phyloP scores from a whole-genome alignment of 2,797 vertebrate genomes.

The Phoebastria nigripes region DNA sequence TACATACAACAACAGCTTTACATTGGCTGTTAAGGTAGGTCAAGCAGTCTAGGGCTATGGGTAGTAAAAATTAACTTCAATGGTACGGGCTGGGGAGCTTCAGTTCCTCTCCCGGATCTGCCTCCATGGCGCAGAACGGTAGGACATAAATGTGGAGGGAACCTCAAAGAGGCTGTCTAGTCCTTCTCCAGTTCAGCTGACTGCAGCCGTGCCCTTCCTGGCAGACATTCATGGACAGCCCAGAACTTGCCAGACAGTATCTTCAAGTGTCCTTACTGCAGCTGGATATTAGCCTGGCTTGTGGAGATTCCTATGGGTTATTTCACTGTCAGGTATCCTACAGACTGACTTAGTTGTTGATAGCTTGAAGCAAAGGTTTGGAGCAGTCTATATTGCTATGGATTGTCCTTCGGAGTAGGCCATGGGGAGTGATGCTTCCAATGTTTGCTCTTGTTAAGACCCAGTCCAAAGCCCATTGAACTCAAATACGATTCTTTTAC shows the following conservation, averaged over 20 bases:
- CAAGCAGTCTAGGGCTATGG: neutral
- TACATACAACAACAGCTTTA: neutral
- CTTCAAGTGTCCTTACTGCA: neutral
- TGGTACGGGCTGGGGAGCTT: neutral
- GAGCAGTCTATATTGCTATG: neutral
- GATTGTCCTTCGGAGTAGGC: neutral
- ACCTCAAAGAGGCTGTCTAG: neutral
- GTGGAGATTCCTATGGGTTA: rapidly evolving
- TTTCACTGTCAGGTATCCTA: neutral
- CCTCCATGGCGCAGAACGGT: rapidly evolving
- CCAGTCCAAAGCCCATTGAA: neutral
- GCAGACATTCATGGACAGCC: rapidly evolving
- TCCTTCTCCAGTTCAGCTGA: neutral
- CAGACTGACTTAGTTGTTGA: neutral
- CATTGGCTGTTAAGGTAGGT: neutral
- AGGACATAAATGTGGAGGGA: neutral
- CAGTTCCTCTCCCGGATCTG: neutral
- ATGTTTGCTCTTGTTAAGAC: rapidly evolving
- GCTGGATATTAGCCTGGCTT: neutral
- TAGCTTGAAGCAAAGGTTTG: neutral
- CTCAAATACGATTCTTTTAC: neutral
- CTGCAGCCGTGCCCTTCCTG: neutral
- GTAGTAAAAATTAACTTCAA: neutral
- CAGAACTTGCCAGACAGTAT: neutral
- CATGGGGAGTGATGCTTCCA: neutral